Conservation (phyloP, 2,113 vertebrate genomes). For the Bufo gargarizans region DNA sequence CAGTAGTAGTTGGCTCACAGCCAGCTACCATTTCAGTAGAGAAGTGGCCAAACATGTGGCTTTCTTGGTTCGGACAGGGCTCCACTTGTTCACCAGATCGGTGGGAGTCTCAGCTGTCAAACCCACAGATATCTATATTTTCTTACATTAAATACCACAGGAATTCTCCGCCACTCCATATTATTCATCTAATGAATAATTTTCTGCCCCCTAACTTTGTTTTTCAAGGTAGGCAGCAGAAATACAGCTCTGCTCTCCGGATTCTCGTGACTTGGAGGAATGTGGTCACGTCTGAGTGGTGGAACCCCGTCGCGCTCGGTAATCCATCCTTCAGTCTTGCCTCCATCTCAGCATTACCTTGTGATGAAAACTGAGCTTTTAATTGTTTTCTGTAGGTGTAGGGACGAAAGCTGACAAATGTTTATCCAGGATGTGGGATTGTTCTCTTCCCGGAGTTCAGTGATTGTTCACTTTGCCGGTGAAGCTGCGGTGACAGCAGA, state of each 20-base stretch:
- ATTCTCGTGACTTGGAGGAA: not conserved
- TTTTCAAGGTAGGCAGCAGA: not conserved
- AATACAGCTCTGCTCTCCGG: not conserved
- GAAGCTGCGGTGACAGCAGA: not conserved
- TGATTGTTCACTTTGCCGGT: conserved; percentile 18
- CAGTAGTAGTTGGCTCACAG: not conserved
- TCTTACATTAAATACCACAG: not conserved
- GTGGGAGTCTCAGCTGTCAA: not conserved
- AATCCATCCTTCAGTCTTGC: not conserved
- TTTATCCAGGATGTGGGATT: conserved; percentile 54
- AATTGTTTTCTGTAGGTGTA: conserved; percentile 54
- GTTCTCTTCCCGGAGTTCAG: conserved; percentile 31
- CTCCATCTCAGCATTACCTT: conserved; percentile 4
- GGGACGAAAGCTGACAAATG: conserved; percentile 42
- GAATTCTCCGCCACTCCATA: not conserved
- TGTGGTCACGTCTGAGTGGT: conserved; percentile 7
- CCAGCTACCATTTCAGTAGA: not conserved
- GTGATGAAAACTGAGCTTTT: conserved; percentile 35
- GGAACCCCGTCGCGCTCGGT: not conserved
- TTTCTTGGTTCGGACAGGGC: not conserved
- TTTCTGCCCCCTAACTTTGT: not conserved
- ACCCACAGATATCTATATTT: not conserved
- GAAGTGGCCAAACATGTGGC: not conserved
- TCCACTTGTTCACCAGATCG: not conserved
- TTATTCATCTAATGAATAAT: not conserved